These are phyloP conservation scores for Erebia aethiops DNA, from an alignment of 2,888 invertebrate species.

Conservation along the genomic window DNA sequence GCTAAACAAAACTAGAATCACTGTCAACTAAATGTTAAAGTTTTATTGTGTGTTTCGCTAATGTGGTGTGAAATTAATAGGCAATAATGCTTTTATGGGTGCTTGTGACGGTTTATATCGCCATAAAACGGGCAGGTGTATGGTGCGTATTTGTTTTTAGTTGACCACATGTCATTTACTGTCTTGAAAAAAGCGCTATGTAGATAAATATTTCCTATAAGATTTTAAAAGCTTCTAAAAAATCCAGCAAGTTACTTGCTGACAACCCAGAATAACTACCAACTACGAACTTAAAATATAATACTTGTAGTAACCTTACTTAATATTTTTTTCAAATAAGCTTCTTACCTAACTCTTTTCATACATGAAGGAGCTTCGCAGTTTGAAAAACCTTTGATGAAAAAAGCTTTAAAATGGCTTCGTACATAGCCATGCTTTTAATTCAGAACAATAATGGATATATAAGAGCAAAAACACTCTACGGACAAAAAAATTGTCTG, in stretches of 20 bases:
- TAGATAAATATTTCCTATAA: background rate
- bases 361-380: no score
- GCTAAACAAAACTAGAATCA: slow-evolving; percentile 74
- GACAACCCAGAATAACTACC: no score
- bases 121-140: slow-evolving; percentile 75
- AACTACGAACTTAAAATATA: no score
- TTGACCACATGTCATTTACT: slow-evolving; percentile 63
- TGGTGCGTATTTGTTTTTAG: slow-evolving; percentile 72
- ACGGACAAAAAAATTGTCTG: no score
- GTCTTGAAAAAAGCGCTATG: slow-evolving; percentile 40
- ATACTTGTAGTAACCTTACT: no score
- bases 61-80: slow-evolving; percentile 83
- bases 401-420: slow-evolving; percentile 10
- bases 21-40: slow-evolving; percentile 75
- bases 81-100: slow-evolving; percentile 81
- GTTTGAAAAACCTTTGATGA: background rate
- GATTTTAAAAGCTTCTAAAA: background rate
- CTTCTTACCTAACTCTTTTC: no score
- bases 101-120: slow-evolving; percentile 76
- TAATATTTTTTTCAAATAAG: no score
- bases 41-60: slow-evolving; percentile 83
- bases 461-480: no score
- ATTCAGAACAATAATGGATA: background rate
- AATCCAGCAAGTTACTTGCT: background rate
- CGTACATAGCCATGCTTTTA: background rate